phyloP scores from a whole-genome alignment of 2,888 invertebrate genomes.

The Myathropa florea region DNA sequence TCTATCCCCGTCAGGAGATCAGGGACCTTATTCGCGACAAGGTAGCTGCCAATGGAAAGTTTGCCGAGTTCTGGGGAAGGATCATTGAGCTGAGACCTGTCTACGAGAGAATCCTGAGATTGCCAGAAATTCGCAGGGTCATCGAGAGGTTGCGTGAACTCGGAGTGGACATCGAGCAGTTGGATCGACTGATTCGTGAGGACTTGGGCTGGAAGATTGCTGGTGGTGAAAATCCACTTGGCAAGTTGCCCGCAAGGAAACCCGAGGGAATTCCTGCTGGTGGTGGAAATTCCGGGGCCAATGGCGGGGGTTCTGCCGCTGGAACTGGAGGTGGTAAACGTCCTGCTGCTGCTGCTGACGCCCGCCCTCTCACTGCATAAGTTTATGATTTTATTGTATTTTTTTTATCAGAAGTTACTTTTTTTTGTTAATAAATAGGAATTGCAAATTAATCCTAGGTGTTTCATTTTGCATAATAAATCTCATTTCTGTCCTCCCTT shows the following conservation, averaged over 20 bases:
- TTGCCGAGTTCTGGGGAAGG: conserved; percentile 75
- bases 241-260: not conserved
- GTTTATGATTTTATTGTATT: not conserved
- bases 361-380: not conserved
- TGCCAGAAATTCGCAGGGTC: conserved; percentile 73
- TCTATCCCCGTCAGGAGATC: conserved; percentile 75
- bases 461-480: not conserved
- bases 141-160: conserved; percentile 72
- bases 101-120: conserved; percentile 76
- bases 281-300: too few species aligned
- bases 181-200: conserved; percentile 76
- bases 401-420: not conserved
- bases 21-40: conserved; percentile 74
- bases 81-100: conserved; percentile 73
- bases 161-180: conserved; percentile 74
- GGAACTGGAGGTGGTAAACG: too few species aligned
- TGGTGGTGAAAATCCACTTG: not conserved
- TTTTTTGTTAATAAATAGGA: not conserved
- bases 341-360: not conserved
- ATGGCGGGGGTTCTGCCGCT: too few species aligned
- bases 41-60: conserved; percentile 73
- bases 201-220: conserved; percentile 74
- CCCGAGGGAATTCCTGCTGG: not conserved
- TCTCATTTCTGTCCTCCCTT: too few species aligned
- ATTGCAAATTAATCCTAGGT: not conserved